Conservation (phyloP, 1,140 invertebrate species). For the Neodiprion lecontei region DNA sequence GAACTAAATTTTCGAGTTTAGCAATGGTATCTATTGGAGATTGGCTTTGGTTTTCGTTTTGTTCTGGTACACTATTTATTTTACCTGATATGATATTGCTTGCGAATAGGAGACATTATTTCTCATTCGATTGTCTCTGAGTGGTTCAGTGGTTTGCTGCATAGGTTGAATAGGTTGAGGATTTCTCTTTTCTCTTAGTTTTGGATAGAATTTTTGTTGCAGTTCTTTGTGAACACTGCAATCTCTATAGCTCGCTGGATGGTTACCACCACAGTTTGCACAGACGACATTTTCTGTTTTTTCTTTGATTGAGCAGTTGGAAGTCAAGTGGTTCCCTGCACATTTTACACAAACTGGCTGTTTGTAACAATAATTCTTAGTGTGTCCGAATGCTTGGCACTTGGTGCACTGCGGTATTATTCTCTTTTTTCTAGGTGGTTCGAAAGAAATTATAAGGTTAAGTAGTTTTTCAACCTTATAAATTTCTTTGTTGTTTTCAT, state of each 20-base stretch:
- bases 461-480: conserved; percentile 38
- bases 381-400: conserved; percentile 51
- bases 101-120: too few relatives aligned
- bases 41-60: too few relatives aligned
- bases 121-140: background rate
- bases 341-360: conserved; percentile 42
- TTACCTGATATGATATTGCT: too few relatives aligned
- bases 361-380: conserved; percentile 44
- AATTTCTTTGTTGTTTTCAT: conserved; percentile 45
- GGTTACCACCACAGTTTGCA: conserved; percentile 40
- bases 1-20: background rate
- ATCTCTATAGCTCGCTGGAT: conserved; percentile 48
- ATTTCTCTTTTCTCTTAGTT: background rate
- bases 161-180: too few relatives aligned
- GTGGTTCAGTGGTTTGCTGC: background rate
- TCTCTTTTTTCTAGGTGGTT: conserved; percentile 38
- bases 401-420: conserved; percentile 42
- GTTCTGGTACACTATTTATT: too few relatives aligned
- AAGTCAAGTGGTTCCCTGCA: conserved; percentile 8
- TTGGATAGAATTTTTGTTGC: conserved; percentile 6
- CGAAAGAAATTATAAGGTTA: conserved; percentile 39
- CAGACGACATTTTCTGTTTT: conserved; percentile 40
- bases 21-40: background rate
- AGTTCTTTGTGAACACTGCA: conserved; percentile 35
- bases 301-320: conserved; percentile 26